phyloP scores from a whole-genome alignment of 1,140 invertebrate genomes.

The Sinella curviseta region DNA sequence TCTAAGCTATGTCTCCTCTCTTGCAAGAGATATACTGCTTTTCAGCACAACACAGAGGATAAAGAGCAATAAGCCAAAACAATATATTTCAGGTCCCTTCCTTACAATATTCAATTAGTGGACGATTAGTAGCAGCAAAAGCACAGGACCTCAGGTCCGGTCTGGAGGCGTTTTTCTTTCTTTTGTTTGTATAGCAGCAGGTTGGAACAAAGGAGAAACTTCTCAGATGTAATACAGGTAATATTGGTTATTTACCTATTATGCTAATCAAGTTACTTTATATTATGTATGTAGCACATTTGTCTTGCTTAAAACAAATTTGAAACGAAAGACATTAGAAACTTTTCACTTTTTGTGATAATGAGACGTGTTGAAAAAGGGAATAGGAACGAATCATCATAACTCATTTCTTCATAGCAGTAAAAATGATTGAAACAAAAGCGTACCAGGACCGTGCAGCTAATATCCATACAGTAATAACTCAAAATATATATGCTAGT shows the following conservation, averaged over 20 bases:
- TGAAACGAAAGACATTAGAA: conserved; percentile 6
- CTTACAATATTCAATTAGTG: conserved; percentile 8
- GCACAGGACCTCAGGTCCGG: not conserved
- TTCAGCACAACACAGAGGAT: too few species aligned
- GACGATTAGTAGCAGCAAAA: not conserved
- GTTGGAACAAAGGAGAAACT: not conserved
- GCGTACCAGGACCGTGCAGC: not conserved
- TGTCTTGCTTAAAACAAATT: conserved; percentile 20
- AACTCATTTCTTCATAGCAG: not conserved
- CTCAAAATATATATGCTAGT: not conserved
- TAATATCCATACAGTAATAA: not conserved
- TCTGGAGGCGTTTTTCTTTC: not conserved
- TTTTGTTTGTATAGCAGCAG: not conserved
- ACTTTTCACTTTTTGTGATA: conserved; percentile 8
- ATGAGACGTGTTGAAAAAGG: conserved; percentile 16
- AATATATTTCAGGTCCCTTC: not conserved
- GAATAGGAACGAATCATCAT: not conserved
- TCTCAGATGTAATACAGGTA: not conserved
- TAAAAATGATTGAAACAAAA: conserved; percentile 15
- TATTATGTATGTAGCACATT: not conserved
- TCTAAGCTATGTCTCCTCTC: too few species aligned
- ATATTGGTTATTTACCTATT: not conserved
- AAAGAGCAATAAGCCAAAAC: too few species aligned
- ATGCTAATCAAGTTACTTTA: not conserved
- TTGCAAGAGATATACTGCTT: too few species aligned